These are phyloP conservation scores for Rhodinocichla rosea DNA, from an alignment of 2,113 vertebrate genomes.

Conservation along the genomic window DNA sequence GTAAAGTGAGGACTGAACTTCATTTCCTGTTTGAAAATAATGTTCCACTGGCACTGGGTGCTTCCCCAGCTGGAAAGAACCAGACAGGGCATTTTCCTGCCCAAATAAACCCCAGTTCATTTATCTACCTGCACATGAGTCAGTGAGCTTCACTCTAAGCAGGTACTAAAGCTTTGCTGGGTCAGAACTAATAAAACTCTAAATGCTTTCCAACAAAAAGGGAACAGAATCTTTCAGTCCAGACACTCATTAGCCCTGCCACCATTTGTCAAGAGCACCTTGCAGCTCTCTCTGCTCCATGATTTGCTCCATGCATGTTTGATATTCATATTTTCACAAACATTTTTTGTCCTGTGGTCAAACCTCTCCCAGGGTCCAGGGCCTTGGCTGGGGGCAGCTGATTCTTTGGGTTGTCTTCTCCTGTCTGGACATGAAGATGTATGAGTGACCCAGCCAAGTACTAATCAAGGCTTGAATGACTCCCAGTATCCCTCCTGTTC, in stretches of 20 bases:
- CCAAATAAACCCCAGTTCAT: neutral
- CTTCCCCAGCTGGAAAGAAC: neutral
- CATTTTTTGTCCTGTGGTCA: neutral
- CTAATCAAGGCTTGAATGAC: slow-evolving; percentile 43
- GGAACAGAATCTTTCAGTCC: neutral
- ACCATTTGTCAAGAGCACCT: neutral
- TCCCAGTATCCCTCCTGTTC: slow-evolving; percentile 3
- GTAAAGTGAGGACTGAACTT: neutral
- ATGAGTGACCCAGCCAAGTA: neutral
- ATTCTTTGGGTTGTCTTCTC: neutral
- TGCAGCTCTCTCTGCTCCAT: neutral
- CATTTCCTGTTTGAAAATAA: neutral
- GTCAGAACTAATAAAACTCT: neutral
- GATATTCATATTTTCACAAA: neutral
- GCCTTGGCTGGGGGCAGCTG: neutral
- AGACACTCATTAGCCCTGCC: neutral
- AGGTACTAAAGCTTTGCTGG: neutral
- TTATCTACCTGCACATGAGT: neutral
- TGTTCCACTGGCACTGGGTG: neutral
- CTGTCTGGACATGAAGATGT: neutral
- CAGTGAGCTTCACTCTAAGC: neutral
- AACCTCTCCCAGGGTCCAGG: neutral
- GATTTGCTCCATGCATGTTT: neutral
- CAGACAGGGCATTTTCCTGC: neutral
- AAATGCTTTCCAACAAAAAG: neutral